Evolutionary conservation across 1,140 invertebrate species (phyloP).

Genomic region (Ips nitidus): DNA sequence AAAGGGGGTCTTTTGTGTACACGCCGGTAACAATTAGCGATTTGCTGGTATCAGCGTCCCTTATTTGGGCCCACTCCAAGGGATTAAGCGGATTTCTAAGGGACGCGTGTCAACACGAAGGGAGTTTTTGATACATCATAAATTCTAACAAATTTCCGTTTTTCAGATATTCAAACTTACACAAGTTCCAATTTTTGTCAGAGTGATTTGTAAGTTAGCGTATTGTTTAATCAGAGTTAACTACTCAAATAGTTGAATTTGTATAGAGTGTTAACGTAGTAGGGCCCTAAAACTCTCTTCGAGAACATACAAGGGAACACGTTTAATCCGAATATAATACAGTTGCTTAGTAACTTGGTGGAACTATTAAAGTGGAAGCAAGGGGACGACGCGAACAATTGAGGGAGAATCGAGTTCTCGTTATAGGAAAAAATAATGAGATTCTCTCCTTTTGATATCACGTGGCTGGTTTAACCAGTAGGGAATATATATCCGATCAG

Average conservation of each 20-base stretch:
- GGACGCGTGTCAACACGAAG: slow-evolving; percentile 27
- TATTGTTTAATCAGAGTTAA: too few relatives aligned
- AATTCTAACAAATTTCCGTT: too few relatives aligned
- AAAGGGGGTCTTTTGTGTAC: slow-evolving; percentile 9
- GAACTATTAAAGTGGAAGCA: slow-evolving; percentile 17
- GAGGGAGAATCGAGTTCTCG: neutral
- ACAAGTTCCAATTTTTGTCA: too few relatives aligned
- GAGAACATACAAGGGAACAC: slow-evolving; percentile 10
- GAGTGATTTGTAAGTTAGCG: too few relatives aligned
- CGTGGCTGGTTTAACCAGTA: neutral
- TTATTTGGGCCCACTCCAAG: slow-evolving; percentile 29
- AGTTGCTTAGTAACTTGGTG: slow-evolving; percentile 25
- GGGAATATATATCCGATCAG: too few relatives aligned
- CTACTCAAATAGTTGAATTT: too few relatives aligned
- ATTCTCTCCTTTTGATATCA: slow-evolving; percentile 7
- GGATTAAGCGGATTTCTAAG: slow-evolving; percentile 19
- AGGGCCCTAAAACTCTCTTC: neutral
- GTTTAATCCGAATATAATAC: slow-evolving; percentile 23
- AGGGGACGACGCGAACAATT: neutral
- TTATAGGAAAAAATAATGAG: slow-evolving; percentile 27
- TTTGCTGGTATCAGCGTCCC: slow-evolving; percentile 32
- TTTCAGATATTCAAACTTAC: too few relatives aligned
- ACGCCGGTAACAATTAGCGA: slow-evolving; percentile 33
- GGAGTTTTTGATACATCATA: slow-evolving; percentile 1
- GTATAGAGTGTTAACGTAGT: too few relatives aligned